Percentiles rank a stretch among this genome's conserved stretches.
Evolutionary conservation across 2,888 invertebrate species (phyloP).

Genomic region (Liposcelis brunnea): DNA sequence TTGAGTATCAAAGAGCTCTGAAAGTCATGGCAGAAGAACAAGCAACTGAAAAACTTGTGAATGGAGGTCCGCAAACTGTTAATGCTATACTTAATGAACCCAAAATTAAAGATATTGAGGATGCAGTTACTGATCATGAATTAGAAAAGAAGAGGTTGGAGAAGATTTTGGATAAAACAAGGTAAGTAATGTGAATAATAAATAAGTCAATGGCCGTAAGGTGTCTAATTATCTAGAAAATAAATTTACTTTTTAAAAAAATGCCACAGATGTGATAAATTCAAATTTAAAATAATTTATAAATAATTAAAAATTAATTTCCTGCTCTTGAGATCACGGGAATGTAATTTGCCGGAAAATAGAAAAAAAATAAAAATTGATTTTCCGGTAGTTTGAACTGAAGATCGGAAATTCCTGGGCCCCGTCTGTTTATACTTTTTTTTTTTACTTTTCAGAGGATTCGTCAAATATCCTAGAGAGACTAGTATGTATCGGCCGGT

Average conservation of each 20-base stretch:
- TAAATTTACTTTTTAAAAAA: conserved; percentile 2
- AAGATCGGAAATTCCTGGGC: background rate
- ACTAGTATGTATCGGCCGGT: conserved; percentile 70
- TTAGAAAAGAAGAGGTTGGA: conserved; percentile 66
- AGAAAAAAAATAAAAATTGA: no score
- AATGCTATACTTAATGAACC: conserved; percentile 20
- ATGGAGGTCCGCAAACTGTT: conserved; percentile 22
- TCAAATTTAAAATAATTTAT: no score
- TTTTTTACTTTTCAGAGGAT: conserved; percentile 46
- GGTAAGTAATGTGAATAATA: conserved; percentile 24
- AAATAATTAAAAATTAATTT: no score
- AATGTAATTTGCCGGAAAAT: no score
- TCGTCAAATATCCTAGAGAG: conserved; percentile 91
- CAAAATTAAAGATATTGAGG: conserved; percentile 68
- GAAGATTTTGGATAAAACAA: conserved; percentile 63
- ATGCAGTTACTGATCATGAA: conserved; percentile 59
- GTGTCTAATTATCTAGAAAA: conserved; percentile 9
- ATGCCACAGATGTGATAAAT: no score
- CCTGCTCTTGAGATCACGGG: no score
- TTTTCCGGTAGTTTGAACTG: no score
- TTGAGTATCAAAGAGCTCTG: conserved; percentile 85
- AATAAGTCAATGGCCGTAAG: no score
- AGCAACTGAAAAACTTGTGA: conserved; percentile 23
- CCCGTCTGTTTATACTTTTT: conserved; percentile 2
- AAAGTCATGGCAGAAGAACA: conserved; percentile 41